Evolutionary conservation across 2,888 invertebrate species (phyloP), one percentile per base, ranked within the genome.

Genomic region (Amphipyra tragopoginis): DNA sequence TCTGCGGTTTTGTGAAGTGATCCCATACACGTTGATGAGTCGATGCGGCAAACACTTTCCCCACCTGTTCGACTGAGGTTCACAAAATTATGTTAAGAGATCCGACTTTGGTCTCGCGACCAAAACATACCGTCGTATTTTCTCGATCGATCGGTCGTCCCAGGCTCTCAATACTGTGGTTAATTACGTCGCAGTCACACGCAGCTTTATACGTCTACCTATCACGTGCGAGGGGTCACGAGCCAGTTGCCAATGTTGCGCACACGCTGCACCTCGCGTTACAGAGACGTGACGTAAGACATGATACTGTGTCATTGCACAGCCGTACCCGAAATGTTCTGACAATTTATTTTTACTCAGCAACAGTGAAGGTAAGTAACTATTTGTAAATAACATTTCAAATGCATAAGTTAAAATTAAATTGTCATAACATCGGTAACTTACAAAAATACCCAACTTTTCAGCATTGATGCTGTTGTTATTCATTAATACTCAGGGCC

Each of bases 21-120:
- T 99, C 99, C 99, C 99, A 99, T 95, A 98, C 98, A 95, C 98
- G 98, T 97, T 99, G 99, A 96, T 98, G 98, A 95, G 97, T 97
- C 91, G 99, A 98, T 88, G 98, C 97, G 94, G 96, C 96, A 96
- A 99, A 99, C 95, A 99, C 98, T 96, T 98, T 97, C 97, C 98
- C 99, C 96, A 99, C 98, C 97, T 99, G 98, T 97, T 98, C 98
- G 97, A 99, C 99, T 99, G 97, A 95, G 94, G 84, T 92, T 91
- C 89, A 93, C 91, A 93, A 89, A 84, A 86, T 90, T 88, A 91
- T 86, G 90, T 93, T 92, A 90, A 84, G 89, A 86, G 86, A 83
- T 85, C 82, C 75, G 82, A 79, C 78, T 75, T 84, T 81, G 83
- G 78, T 80, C 82, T 75, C 74, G 67, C 72, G 86, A 86, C 87